Percentiles rank a stretch among this genome's conserved stretches.
These are phyloP conservation scores for Acridotheres tristis DNA, from an alignment of 2,797 vertebrate species.

Conservation along the genomic window DNA sequence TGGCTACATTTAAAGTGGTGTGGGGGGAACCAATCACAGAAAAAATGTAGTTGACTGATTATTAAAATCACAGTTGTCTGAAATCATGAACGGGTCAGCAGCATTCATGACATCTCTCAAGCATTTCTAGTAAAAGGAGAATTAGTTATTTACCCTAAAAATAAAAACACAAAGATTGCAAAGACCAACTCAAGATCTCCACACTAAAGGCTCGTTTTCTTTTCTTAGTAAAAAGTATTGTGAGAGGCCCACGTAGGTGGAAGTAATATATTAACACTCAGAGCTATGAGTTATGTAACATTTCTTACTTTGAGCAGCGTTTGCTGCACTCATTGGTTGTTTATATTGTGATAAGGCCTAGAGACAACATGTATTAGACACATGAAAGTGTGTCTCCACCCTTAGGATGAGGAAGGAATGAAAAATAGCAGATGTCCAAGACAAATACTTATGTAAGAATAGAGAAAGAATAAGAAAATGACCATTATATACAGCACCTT, in stretches of 20 bases:
- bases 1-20: background rate
- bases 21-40: background rate
- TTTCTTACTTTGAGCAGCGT: background rate
- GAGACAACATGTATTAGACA: background rate
- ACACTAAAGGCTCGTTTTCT: rapidly evolving
- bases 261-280: background rate
- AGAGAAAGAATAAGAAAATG: background rate
- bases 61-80: background rate
- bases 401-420: slow-evolving; percentile 14
- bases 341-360: slow-evolving; percentile 25
- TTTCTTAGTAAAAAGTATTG: background rate
- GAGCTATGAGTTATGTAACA: background rate
- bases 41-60: background rate
- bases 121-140: background rate
- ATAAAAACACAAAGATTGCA: background rate
- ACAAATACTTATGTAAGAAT: background rate
- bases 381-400: background rate
- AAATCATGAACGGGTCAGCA: background rate
- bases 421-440: background rate
- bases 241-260: background rate
- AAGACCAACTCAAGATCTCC: background rate
- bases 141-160: background rate
- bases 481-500: background rate
- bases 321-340: background rate
- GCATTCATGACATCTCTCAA: background rate